Evolutionary conservation across 2,888 invertebrate species (phyloP), one percentile per base, ranked within the genome.

Genomic region (Andricus curvator): DNA sequence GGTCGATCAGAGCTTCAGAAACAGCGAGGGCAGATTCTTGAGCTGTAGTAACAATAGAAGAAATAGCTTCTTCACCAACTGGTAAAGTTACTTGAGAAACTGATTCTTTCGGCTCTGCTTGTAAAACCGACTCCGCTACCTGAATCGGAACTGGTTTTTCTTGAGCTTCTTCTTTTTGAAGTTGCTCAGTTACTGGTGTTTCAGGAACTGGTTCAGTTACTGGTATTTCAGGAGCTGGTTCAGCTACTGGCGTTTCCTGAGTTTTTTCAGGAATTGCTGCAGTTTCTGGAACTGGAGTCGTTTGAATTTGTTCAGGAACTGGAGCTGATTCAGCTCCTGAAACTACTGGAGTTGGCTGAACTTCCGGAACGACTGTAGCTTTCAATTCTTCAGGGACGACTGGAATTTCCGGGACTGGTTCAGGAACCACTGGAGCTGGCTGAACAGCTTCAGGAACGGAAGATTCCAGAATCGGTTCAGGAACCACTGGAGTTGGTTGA

Each of bases 41-140:
- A 8, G 90, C 87, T 2, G 89, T 83, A 0, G 88, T 86, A 56
- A 89, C 88, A 5, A 88, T 88, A 6, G 92, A 89, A 8, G 91
- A 88, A 64, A 91, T 84, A 15, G 86, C 88, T 84, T 91, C 89
- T 83, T 90, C 88, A 2, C 84, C 86, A 4, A 89, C 85, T 1
- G 85, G 84, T 76, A 86, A 87, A 5, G 88, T 80, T 77, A 91
- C 88, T 77, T 88, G 89, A 4, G 88, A 87, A 4, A 90, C 85
- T 2, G 91, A 90, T 83, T 92, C 91, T 78, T 91, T 92, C 4
- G 90, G 86, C 62, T 92, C 91, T 13, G 91, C 81, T 80, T 92
- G 90, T 8, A 92, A 85, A 74, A 92, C 91, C 5, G 91, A 92
- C 84, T 92, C 92, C 0, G 92, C 92, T 1, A 91, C 90, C 85